Evolutionary conservation across 2,888 invertebrate species (phyloP).

Genomic region (Pseudolycoriella hygida): DNA sequence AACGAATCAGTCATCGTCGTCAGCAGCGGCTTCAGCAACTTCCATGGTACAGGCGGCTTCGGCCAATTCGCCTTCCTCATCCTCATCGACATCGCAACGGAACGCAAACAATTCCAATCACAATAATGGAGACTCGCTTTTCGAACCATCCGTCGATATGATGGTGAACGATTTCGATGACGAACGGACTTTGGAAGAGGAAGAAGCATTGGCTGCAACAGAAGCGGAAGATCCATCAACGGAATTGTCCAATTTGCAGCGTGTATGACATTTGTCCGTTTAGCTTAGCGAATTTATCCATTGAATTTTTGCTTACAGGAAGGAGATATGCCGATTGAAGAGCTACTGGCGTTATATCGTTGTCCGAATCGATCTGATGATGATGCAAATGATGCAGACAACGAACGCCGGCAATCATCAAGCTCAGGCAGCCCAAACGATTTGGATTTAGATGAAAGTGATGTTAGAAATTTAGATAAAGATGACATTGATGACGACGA

Average conservation of each 20-base stretch:
- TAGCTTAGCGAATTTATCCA: too few species aligned
- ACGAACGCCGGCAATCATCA: background rate
- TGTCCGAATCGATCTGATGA: conserved; percentile 32
- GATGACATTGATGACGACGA: conserved; percentile 18
- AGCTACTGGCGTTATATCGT: conserved; percentile 78
- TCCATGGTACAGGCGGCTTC: background rate
- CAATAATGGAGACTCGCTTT: conserved; percentile 33
- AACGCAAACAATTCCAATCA: background rate
- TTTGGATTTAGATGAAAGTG: too few species aligned
- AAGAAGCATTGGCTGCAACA: conserved; percentile 83
- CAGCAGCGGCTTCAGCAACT: background rate
- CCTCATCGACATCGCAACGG: background rate
- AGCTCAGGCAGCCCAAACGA: background rate
- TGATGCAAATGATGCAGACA: conserved; percentile 5
- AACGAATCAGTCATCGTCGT: too few species aligned
- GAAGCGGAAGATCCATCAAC: conserved; percentile 70
- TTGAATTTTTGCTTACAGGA: conserved; percentile 31
- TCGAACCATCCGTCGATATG: conserved; percentile 91
- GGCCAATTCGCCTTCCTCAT: background rate
- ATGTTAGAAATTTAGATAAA: background rate
- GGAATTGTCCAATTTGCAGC: conserved; percentile 75
- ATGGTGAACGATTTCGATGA: conserved; percentile 96
- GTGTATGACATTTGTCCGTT: conserved; percentile 46
- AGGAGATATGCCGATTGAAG: conserved; percentile 92
- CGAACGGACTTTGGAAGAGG: conserved; percentile 90